Conservation (phyloP, 2,888 invertebrate species). For the Stenolophus ochropezus region DNA sequence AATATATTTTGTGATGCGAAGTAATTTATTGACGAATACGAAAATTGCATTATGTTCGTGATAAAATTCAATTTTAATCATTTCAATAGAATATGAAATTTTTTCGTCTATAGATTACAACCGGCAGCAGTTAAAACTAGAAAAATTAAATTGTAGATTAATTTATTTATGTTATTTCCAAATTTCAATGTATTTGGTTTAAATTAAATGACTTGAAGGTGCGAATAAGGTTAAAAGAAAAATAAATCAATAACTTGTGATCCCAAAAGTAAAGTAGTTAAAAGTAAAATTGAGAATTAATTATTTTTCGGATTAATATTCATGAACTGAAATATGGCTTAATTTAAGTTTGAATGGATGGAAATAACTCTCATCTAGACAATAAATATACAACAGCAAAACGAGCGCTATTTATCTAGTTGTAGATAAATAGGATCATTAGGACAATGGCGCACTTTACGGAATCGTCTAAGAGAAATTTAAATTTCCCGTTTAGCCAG, state of each 20-base stretch:
- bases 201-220: too few relatives aligned
- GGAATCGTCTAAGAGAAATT: conserved; percentile 21
- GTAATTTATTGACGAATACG: too few relatives aligned
- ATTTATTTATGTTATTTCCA: too few relatives aligned
- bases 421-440: conserved; percentile 14
- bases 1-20: too few relatives aligned
- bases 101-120: too few relatives aligned
- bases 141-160: too few relatives aligned
- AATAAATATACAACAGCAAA: conserved; percentile 23
- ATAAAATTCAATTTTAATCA: too few relatives aligned
- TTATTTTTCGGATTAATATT: not conserved
- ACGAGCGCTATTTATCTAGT: conserved; percentile 14
- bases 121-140: too few relatives aligned
- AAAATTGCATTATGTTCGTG: too few relatives aligned
- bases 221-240: not conserved
- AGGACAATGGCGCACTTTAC: conserved; percentile 4
- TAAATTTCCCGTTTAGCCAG: conserved; percentile 46
- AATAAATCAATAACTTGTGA: not conserved
- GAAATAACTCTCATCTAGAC: conserved; percentile 4
- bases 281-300: not conserved
- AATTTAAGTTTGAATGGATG: not conserved
- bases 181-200: too few relatives aligned
- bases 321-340: not conserved
- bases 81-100: too few relatives aligned
- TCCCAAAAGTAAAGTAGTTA: not conserved